A percentile compares a stretch with the other conserved stretches of the same genome.
Evolutionary conservation across 2,888 invertebrate genomes (phyloP).

Genomic region (Dromius quadrimaculatus): DNA sequence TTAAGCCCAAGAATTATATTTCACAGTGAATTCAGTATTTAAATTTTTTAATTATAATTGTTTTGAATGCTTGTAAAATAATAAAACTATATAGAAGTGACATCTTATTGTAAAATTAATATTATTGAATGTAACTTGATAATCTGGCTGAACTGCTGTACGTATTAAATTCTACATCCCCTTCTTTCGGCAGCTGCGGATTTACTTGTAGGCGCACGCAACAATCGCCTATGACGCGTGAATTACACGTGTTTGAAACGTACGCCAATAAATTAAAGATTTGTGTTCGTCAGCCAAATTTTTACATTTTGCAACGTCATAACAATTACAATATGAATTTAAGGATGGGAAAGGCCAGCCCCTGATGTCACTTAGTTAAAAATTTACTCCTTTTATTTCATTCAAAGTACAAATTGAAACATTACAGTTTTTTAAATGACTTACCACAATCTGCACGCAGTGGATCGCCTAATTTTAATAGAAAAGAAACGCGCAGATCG

Average conservation of each 20-base stretch:
- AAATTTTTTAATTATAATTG: too few species aligned
- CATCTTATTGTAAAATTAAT: conserved; percentile 21
- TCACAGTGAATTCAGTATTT: too few species aligned
- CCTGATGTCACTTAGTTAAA: conserved; percentile 59
- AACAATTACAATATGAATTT: conserved; percentile 26
- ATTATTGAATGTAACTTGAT: neutral
- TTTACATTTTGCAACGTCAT: conserved; percentile 29
- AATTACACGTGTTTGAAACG: conserved; percentile 43
- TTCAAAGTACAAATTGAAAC: conserved; percentile 50
- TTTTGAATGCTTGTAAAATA: too few species aligned
- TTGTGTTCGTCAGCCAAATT: conserved; percentile 23
- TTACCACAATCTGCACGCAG: conserved; percentile 40
- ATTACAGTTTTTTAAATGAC: conserved; percentile 49
- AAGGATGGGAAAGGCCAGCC: conserved; percentile 61
- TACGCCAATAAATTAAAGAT: conserved; percentile 10
- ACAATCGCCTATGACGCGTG: conserved; percentile 34
- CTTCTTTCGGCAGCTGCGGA: conserved; percentile 27
- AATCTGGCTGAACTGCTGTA: conserved; percentile 1
- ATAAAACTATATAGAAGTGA: neutral
- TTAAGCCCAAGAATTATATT: too few species aligned
- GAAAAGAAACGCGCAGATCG: conserved; percentile 9
- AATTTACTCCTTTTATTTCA: conserved; percentile 52
- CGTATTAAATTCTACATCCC: conserved; percentile 20
- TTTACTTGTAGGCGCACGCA: conserved; percentile 31
- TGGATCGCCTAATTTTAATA: conserved; percentile 33